Evolutionary conservation across 2,888 invertebrate species (phyloP), one percentile per base, ranked within the genome.

Genomic region (Cataglyphis cursor): DNA sequence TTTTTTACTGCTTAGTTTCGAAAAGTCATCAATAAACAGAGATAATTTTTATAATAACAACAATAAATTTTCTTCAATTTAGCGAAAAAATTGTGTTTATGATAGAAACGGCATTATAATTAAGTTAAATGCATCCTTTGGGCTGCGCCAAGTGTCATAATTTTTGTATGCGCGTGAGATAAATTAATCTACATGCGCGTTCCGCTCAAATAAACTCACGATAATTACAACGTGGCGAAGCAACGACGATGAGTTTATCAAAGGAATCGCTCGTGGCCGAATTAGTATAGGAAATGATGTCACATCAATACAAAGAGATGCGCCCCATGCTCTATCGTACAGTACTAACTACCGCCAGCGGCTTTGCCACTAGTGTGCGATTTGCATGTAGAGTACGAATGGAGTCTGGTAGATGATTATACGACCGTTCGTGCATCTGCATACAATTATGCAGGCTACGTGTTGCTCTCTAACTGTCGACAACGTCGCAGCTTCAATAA

Each of bases 321-420:
- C 21, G 54, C 81, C 76, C 61, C 85, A 72, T 84, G 90, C 80
- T 89, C 85, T 84, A 89, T 90, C 89, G 86, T 89, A 89, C 84
- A 78, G 83, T 74, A 84, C 86, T 86, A 90, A 87, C 89, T 85
- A 87, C 84, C 85, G 82, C 85, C 82, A 76, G 80, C 85, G 75
- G 80, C 64, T 78, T 78, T 78, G 73, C 65, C 81, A 81, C 83
- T 70, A 89, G 88, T 87, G 85, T 85, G 73, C 86, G 88, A 92
- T 92, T 92, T 92, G 92, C 93, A 92, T 93, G 88, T 89, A 88
- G 90, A 92, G 92, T 91, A 92, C 91, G 90, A 92, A 92, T 90
- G 88, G 89, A 92, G 89, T 92, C 89, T 90, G 92, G 88, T 84
- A 89, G 88, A 91, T 88, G 88, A 84, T 88, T 87, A 81, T 87